Evolutionary conservation across 2,797 vertebrate species (phyloP), one percentile per base, ranked within the genome.

Genomic region (Muscicapa comitata): DNA sequence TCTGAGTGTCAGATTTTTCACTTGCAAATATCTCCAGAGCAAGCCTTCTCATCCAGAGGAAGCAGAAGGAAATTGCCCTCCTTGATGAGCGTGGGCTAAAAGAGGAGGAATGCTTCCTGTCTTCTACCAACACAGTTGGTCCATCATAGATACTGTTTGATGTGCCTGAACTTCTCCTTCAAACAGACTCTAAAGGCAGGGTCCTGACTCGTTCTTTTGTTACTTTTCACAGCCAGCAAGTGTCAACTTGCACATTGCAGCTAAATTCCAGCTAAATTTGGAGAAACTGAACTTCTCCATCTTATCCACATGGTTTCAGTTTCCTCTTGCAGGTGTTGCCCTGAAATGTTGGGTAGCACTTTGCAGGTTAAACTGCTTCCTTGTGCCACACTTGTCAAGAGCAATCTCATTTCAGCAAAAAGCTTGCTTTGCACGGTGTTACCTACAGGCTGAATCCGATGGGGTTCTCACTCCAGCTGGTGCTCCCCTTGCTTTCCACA

Each of bases 1-100:
- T 50, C 45, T 19, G 12, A 59, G 93, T 89, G 95, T 82, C 71
- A 93, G 55, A 91, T 93, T 94, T 92, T 90, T 92, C 81, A 77
- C 88, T 95, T 94, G 86, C 83, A 90, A 71, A 90, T 90, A 13
- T 54, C 84, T 79, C 70, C 80, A 73, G 63, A 51, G 14, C n/a
- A 86, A 90, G 25, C 43, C 55, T 29, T 62, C 82, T 91, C 82
- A 65, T 91, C 78, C 70, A 70, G 67, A 43, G 78, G 89, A 93
- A 86, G 67, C 63, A 67, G 80, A 87, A 92, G 90, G 77, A 95
- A 94, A 93, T 94, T 93, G 74, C 45, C 48, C 57, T 87, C 48
- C 40, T 87, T 96, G 93, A 93, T 35, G 86, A 67, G 51, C 40
- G 1, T 7, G 43, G 76, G n/a, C 55, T 53, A 40, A 85, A 88